These are phyloP conservation scores for Cyanoliseus patagonus DNA, from an alignment of 2,113 vertebrate species.

Conservation along the genomic window DNA sequence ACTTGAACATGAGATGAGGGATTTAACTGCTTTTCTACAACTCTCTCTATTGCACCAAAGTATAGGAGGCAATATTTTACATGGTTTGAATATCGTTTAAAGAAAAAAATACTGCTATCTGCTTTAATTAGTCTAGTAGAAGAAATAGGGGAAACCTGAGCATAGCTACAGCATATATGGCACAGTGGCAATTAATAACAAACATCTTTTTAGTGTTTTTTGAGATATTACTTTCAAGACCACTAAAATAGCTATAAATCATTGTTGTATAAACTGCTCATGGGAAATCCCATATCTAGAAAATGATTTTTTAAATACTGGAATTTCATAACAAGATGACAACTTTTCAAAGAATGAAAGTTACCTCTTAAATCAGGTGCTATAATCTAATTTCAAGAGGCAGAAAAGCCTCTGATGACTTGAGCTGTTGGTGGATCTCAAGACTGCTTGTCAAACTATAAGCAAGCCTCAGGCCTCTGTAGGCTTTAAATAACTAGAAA, in stretches of 20 bases:
- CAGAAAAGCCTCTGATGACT: not conserved
- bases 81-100: not conserved
- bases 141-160: not conserved
- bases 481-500: not conserved
- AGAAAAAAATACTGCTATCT: not conserved
- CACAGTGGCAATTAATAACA: not conserved
- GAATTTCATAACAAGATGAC: not conserved
- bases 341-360: not conserved
- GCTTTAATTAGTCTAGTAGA: not conserved
- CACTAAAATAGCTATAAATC: not conserved
- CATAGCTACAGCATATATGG: not conserved
- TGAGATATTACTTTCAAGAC: not conserved
- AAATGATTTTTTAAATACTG: not conserved
- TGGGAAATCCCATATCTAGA: not conserved
- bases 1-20: not conserved
- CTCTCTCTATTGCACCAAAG: not conserved
- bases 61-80: not conserved
- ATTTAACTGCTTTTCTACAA: not conserved
- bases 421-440: not conserved
- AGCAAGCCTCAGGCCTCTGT: not conserved
- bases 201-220: not conserved
- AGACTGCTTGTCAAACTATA: not conserved
- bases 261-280: not conserved
- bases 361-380: not conserved
- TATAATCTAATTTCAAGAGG: not conserved